A percentile compares a stretch with the other conserved stretches of the same genome.
phyloP scores from a whole-genome alignment of 2,113 vertebrate genomes.

The Tachuris rubrigastra region DNA sequence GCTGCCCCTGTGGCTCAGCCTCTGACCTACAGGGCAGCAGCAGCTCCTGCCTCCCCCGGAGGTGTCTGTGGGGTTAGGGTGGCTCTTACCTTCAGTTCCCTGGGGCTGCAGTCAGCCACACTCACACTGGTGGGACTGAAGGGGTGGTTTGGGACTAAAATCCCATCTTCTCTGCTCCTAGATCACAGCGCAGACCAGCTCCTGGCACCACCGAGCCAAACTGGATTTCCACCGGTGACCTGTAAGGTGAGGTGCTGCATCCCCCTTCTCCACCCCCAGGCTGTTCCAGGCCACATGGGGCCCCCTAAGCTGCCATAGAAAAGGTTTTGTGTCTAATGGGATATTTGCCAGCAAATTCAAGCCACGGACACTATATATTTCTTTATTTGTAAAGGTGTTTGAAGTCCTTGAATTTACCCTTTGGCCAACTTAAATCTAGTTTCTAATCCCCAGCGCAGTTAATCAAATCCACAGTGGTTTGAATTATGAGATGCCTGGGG shows the following conservation, averaged over 20 bases:
- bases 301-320: not conserved
- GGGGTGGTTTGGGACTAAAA: not conserved
- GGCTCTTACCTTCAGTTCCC: not conserved
- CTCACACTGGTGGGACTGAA: accelerated
- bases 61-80: accelerated
- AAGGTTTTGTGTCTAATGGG: slow-evolving; percentile 31
- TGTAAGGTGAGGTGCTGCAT: not conserved
- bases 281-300: not conserved
- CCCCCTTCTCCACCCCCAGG: not conserved
- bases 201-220: not conserved
- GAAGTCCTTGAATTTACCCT: slow-evolving; percentile 50
- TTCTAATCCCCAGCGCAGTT: not conserved
- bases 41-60: not conserved
- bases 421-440: slow-evolving; percentile 27
- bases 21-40: not conserved
- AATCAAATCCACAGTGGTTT: slow-evolving; percentile 25
- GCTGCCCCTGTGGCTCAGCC: not conserved
- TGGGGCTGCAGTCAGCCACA: accelerated
- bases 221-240: slow-evolving; percentile 35
- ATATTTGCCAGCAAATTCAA: not conserved
- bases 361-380: not conserved
- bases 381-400: slow-evolving; percentile 29
- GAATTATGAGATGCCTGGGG: slow-evolving; percentile 41
- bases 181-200: accelerated
- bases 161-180: not conserved